A percentile compares a stretch with the other conserved stretches of the same genome.
phyloP scores from a whole-genome alignment of 2,888 invertebrate genomes.

The Galerucella calmariensis region DNA sequence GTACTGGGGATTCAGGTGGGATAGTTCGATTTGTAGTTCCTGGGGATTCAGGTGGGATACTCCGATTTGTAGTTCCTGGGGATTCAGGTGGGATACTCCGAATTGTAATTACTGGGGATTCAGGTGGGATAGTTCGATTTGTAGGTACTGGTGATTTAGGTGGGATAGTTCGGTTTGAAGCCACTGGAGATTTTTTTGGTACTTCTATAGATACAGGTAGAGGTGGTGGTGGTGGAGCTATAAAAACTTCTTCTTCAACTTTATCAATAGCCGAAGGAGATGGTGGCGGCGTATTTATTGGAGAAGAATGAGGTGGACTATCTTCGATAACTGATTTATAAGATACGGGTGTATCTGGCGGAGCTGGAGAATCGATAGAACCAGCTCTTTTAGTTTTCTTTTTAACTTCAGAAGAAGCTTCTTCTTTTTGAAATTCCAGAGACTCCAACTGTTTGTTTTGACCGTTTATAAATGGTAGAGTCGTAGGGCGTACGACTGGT shows the following conservation, averaged over 20 bases:
- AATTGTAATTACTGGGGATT: conserved; percentile 26
- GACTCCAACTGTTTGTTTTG: background rate
- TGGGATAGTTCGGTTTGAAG: no score
- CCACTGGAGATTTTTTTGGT: background rate
- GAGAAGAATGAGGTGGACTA: background rate
- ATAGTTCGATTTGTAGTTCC: background rate
- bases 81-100: background rate
- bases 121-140: conserved; percentile 5
- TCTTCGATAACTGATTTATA: conserved; percentile 11
- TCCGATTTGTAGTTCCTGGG: background rate
- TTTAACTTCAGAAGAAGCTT: background rate
- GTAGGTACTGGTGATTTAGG: background rate
- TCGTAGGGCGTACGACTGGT: background rate
- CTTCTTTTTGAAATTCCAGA: conserved; percentile 7
- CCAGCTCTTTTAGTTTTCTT: background rate
- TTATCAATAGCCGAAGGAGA: conserved; percentile 4
- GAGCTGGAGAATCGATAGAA: conserved; percentile 27
- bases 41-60: background rate
- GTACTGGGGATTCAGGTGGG: conserved; percentile 32
- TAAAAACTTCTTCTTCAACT: conserved; percentile 5
- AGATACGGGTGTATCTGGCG: conserved; percentile 25
- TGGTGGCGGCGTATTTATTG: conserved; percentile 31
- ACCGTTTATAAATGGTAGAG: background rate
- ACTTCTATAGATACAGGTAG: conserved; percentile 8
- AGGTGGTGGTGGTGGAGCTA: conserved; percentile 33